These are phyloP conservation scores for Pseudorhombus dupliciocellatus DNA, from an alignment of 2,113 vertebrate genomes.

Conservation along the genomic window DNA sequence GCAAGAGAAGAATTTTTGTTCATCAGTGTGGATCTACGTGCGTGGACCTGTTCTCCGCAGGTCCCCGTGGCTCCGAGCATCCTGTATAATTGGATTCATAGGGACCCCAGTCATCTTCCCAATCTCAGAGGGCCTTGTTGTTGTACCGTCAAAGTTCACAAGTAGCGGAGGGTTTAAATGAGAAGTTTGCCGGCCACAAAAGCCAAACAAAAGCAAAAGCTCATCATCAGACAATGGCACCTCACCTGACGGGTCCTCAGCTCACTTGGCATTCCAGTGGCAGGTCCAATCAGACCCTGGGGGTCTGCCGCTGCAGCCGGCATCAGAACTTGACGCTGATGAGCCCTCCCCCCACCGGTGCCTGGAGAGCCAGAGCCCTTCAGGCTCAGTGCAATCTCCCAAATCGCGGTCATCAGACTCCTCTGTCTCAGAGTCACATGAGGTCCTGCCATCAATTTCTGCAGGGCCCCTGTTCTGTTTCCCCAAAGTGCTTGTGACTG, in stretches of 20 bases:
- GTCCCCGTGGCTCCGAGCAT: slow-evolving; percentile 40
- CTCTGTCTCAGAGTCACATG: slow-evolving; percentile 27
- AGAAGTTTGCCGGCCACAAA: slow-evolving; percentile 1
- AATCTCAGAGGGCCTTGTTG: slow-evolving; percentile 49
- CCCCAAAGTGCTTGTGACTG: neutral
- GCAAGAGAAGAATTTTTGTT: slow-evolving; percentile 21
- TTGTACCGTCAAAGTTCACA: slow-evolving; percentile 20
- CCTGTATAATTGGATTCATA: slow-evolving; percentile 62
- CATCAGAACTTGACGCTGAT: slow-evolving; percentile 53
- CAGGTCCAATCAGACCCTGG: slow-evolving; percentile 51
- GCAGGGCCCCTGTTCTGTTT: slow-evolving; percentile 20
- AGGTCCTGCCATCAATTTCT: slow-evolving; percentile 27
- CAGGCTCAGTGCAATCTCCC: slow-evolving; percentile 46
- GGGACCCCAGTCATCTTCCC: slow-evolving; percentile 33
- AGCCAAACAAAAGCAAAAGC: neutral
- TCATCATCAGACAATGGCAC: neutral
- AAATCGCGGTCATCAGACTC: slow-evolving; percentile 55
- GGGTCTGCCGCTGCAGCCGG: slow-evolving; percentile 29
- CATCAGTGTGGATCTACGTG: slow-evolving; percentile 40
- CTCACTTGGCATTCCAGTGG: slow-evolving; percentile 52
- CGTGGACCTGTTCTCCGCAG: slow-evolving; percentile 46
- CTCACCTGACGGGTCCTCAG: slow-evolving; percentile 29
- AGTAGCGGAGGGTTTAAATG: slow-evolving; percentile 22
- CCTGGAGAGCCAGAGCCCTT: slow-evolving; percentile 44
- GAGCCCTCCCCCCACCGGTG: slow-evolving; percentile 56